Evolutionary conservation across 2,888 invertebrate genomes (phyloP), one percentile per base, ranked within the genome.

Genomic region (Uropetala carovei): DNA sequence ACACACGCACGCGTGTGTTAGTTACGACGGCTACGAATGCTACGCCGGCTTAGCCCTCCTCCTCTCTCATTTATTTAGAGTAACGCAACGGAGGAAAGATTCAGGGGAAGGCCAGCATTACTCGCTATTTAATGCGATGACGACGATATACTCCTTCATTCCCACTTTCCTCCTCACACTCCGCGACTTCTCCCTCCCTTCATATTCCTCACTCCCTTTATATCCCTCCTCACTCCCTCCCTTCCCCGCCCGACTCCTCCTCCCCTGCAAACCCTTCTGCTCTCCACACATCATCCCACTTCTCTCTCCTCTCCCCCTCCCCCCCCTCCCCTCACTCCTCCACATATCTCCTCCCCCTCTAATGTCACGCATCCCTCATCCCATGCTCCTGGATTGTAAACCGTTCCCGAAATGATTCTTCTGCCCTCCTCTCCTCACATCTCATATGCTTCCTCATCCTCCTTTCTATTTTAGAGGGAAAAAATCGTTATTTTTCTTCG

Each of bases 41-140:
- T 43, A 43, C 43, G 43, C 43, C 43, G 43, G 1, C 43, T 43
- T 43, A 43, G 43, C 5, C 43, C 5, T 5, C 43, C 3, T 43
- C 43, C 5, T 5, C 43, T 5, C 43, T 43, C 43, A 43, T 43
- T 43, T 43, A 43, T 43, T 43, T 43, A 43, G 43, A 43, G 43
- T 43, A 43, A 43, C 43, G 43, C 43, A 43, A 43, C 43, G 43
- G 43, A 43, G 43, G 43, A 43, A 43, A 43, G 43, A 43, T 22
- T 75, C 16, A n/a, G 75, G 22, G 0, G 11, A 75, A 75, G 22
- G 59, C 89, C 16, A 86, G 60, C 60, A 59, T 86, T 64, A 86
- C 86, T 43, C 60, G n/a, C 89, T 56, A 64, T 64, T 89, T 89
- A 89, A 89, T 68, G 89, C 64, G 89, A 68, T 64, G 30, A 30